Evolutionary conservation across 53 echinoderm and acorn worm species (phyloP).

Genomic region (Patiria pectinifera): DNA sequence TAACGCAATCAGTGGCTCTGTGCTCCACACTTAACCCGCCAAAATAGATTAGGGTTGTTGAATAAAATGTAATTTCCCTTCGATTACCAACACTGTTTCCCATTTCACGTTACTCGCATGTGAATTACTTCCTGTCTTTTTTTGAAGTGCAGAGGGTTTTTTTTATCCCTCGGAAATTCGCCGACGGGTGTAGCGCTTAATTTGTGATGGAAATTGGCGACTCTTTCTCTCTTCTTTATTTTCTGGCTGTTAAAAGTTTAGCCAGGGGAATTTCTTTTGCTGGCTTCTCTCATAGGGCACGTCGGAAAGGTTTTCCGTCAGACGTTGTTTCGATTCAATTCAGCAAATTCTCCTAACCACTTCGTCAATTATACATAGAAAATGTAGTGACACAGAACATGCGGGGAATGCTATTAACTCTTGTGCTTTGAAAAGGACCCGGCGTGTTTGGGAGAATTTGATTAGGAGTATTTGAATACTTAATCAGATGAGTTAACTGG

Average conservation of each 20-base stretch:
- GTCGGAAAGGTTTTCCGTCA: slow-evolving; percentile 27
- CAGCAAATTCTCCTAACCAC: slow-evolving; percentile 34
- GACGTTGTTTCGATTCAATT: slow-evolving; percentile 45
- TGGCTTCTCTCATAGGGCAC: neutral
- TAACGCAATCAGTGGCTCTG: slow-evolving; percentile 18
- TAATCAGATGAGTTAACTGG: slow-evolving; percentile 40
- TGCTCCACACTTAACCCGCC: slow-evolving; percentile 25
- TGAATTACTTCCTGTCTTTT: slow-evolving; percentile 27
- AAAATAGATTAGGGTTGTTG: slow-evolving; percentile 56
- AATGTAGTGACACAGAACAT: neutral
- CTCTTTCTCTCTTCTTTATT: neutral
- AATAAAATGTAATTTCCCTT: slow-evolving; percentile 58
- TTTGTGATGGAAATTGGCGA: slow-evolving; percentile 40
- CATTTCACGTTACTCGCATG: slow-evolving; percentile 29
- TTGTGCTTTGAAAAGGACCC: neutral
- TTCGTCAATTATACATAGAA: slow-evolving; percentile 7
- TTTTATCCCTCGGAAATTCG: neutral
- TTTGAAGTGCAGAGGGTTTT: neutral
- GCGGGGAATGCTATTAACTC: neutral
- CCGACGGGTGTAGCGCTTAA: neutral
- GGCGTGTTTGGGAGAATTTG: slow-evolving; percentile 10
- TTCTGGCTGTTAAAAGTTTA: neutral
- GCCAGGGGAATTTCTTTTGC: neutral
- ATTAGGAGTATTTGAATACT: slow-evolving; percentile 14
- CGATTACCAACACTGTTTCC: slow-evolving; percentile 54